Evolutionary conservation across 2,113 vertebrate genomes (phyloP).

Genomic region (Oreochromis spilurus): DNA sequence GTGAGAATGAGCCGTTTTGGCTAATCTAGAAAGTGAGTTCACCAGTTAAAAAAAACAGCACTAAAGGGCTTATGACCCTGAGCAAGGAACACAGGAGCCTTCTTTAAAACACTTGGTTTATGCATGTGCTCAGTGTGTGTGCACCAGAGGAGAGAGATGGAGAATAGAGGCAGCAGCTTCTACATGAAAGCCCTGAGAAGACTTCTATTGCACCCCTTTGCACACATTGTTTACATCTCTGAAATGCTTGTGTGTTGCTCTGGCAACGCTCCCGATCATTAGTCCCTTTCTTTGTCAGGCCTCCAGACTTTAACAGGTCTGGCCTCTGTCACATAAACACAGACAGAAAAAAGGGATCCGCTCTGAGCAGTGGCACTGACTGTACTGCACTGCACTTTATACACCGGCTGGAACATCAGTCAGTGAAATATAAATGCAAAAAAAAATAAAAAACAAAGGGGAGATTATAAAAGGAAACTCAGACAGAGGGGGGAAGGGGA

Average conservation of each 20-base stretch:
- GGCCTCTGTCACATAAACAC: constrained; percentile 62
- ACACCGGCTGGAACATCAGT: not conserved
- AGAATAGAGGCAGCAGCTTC: not conserved
- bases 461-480: constrained; percentile 1
- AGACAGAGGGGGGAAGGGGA: not conserved
- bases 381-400: not conserved
- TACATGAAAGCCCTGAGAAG: constrained; percentile 28
- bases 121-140: not conserved
- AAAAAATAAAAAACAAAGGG: not conserved
- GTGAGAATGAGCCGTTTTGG: not conserved
- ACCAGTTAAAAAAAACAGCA: not conserved
- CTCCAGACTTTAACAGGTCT: constrained; percentile 59
- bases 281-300: constrained; percentile 52
- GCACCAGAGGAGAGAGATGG: not conserved
- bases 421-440: not conserved
- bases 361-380: not conserved
- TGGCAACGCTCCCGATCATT: constrained; percentile 54
- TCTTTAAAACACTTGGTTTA: constrained; percentile 6
- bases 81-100: not conserved
- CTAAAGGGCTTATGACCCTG: not conserved
- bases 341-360: constrained; percentile 12
- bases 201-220: constrained; percentile 9
- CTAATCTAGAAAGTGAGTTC: not conserved
- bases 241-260: constrained; percentile 54
- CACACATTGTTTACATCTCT: constrained; percentile 57